A percentile compares a stretch with the other conserved stretches of the same genome.
These are phyloP conservation scores for Vidua chalybeata DNA, from an alignment of 2,113 vertebrate species.

Conservation along the genomic window DNA sequence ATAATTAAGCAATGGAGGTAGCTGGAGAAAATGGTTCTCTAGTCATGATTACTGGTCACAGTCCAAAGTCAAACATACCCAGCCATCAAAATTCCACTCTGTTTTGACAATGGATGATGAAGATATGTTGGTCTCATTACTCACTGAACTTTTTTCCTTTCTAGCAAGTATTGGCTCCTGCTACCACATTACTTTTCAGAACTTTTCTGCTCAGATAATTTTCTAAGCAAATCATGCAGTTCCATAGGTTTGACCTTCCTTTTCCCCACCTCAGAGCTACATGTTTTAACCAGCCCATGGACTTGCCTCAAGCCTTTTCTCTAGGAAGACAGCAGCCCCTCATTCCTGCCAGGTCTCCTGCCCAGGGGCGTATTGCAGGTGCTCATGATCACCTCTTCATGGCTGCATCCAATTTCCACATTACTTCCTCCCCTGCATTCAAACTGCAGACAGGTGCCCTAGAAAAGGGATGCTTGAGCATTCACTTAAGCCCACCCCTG, in stretches of 20 bases:
- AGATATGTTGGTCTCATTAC: neutral
- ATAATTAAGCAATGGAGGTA: neutral
- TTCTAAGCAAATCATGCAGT: neutral
- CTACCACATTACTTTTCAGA: neutral
- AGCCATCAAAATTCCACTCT: neutral
- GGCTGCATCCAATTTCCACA: neutral
- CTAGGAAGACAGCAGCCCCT: neutral
- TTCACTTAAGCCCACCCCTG: neutral
- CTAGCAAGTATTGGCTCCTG: neutral
- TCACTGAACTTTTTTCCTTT: neutral
- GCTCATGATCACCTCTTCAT: neutral
- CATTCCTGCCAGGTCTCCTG: neutral
- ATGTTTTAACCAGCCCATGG: neutral
- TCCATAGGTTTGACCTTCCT: neutral
- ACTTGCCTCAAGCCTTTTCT: neutral
- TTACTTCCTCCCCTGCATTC: neutral
- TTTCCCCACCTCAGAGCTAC: neutral
- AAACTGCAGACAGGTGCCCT: neutral
- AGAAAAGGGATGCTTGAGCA: neutral
- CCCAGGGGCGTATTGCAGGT: neutral
- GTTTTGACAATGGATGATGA: neutral
- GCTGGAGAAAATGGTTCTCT: neutral
- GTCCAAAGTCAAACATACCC: neutral
- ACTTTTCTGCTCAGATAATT: neutral
- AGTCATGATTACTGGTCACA: neutral